Evolutionary conservation across 2,113 vertebrate species (phyloP).

Genomic region (Poicephalus gulielmi): DNA sequence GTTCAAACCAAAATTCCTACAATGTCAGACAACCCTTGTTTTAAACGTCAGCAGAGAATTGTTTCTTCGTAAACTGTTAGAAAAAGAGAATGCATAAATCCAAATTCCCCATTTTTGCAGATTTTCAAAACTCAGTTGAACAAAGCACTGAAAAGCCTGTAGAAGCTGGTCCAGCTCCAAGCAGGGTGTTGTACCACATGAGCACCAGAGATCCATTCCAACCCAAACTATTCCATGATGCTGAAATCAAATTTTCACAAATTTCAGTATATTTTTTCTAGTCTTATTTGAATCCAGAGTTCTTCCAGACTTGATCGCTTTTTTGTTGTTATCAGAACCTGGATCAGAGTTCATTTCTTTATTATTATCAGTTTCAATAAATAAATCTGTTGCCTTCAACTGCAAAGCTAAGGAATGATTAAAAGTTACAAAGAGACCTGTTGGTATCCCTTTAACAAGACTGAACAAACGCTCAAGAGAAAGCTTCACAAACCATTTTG

Average conservation of each 20-base stretch:
- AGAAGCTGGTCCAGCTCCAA: neutral
- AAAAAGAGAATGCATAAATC: neutral
- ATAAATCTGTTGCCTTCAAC: neutral
- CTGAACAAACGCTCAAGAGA: slow-evolving; percentile 51
- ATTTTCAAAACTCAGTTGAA: neutral
- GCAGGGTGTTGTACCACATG: neutral
- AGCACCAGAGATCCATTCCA: neutral
- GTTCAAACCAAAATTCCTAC: slow-evolving; percentile 55
- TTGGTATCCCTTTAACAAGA: slow-evolving; percentile 20
- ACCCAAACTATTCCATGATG: neutral
- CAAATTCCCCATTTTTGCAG: neutral
- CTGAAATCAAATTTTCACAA: neutral
- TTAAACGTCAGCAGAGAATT: slow-evolving; percentile 47
- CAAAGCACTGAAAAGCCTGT: neutral
- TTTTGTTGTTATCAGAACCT: neutral
- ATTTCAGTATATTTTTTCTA: neutral
- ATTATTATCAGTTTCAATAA: neutral
- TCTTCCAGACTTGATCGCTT: neutral
- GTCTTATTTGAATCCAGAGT: neutral
- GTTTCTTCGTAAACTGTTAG: slow-evolving; percentile 61
- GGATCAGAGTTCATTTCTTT: neutral
- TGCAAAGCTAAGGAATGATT: neutral
- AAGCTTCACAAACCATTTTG: neutral
- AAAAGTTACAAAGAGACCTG: neutral
- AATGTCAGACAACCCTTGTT: slow-evolving; percentile 35